Base-by-base conservation (phyloP, 2,888 invertebrate species). In the Synergus itoensis region DNA sequence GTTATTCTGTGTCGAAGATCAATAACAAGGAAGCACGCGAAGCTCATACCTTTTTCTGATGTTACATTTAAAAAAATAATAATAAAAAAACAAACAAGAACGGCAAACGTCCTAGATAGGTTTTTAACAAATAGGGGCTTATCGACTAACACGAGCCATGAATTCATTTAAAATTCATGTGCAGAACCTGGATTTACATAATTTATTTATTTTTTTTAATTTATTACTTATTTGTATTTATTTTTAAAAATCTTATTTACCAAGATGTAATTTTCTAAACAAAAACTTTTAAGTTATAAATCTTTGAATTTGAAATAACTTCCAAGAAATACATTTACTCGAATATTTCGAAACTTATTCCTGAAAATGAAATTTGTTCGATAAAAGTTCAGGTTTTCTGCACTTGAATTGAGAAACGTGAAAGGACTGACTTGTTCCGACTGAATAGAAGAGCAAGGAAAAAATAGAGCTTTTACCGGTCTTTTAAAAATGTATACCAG, bases 401-500 rank as follows among this genome's bases (percentile, higher is more conserved):
- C 36, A 14, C 28, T 48, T 69, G 45, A 73, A 53, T 21, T 48
- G 11, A 36, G 8, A 48, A 28, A 69, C 21, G 16, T 21, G 48
- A 28, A 48, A 73, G 36, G 48, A 73, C 45, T 36, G 69, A 64
- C 40, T 41, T 64, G 14, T 64, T 64, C 1, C 36, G 64, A 73
- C 69, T 73, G 69, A 73, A 48, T 73, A 53, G 16, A 73, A 28
- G 28, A 73, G 48, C 69, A 53, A 48, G 48, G 67, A 36, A 73
- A 67, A 69, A 48, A 69, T 69, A 48, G 69, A 53, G 69, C 69
- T 73, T 73, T 73, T 53, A 73, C 48, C 28, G 28, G 14, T 53
- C 45, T 48, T 73, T 73, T 73, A 48, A 73, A 73, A 73, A 73
- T 73, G 69, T 45, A 69, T 45, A 48, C 69, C 69, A 48, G 28